Conservation (phyloP, 2,797 vertebrate species). For the Sebastes glaucus region DNA sequence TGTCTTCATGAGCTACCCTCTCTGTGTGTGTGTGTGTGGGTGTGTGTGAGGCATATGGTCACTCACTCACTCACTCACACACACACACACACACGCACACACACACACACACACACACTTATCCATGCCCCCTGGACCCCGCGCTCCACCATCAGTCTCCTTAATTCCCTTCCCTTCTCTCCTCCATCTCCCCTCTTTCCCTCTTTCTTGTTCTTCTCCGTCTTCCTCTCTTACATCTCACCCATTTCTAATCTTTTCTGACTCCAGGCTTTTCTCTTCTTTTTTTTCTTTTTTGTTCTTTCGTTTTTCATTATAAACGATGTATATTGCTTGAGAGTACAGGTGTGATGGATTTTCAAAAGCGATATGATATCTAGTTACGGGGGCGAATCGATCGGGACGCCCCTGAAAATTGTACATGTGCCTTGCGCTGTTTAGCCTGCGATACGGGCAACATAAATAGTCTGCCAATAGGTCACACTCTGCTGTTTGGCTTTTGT, state of each 20-base stretch:
- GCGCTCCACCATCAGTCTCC: constrained; percentile 70
- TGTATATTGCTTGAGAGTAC: constrained; percentile 38
- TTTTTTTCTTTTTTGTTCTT: neutral
- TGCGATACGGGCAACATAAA: constrained; percentile 37
- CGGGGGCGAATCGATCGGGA: constrained; percentile 49
- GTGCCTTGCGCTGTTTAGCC: constrained; percentile 30
- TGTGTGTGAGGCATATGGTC: constrained; percentile 27
- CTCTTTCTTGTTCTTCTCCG: constrained; percentile 25
- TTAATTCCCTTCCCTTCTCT: constrained; percentile 69
- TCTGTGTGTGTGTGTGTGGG: constrained; percentile 28
- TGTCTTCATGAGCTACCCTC: constrained; percentile 77
- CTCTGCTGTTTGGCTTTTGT: constrained; percentile 37
- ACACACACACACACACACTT: constrained; percentile 20
- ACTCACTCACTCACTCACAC: constrained; percentile 22
- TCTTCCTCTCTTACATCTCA: constrained; percentile 43
- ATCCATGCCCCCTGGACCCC: constrained; percentile 64
- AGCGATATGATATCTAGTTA: constrained; percentile 66
- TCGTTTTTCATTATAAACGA: constrained; percentile 50
- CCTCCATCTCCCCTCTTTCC: constrained; percentile 35
- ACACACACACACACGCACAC: constrained; percentile 17
- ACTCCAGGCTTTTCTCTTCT: constrained; percentile 34
- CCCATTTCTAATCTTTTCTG: constrained; percentile 67
- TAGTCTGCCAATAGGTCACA: constrained; percentile 52
- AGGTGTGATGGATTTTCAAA: constrained; percentile 64
- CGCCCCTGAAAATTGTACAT: constrained; percentile 53